Evolutionary conservation across 2,888 invertebrate genomes (phyloP), one percentile per base, ranked within the genome.

Genomic region (Lasioglossum marginatum): DNA sequence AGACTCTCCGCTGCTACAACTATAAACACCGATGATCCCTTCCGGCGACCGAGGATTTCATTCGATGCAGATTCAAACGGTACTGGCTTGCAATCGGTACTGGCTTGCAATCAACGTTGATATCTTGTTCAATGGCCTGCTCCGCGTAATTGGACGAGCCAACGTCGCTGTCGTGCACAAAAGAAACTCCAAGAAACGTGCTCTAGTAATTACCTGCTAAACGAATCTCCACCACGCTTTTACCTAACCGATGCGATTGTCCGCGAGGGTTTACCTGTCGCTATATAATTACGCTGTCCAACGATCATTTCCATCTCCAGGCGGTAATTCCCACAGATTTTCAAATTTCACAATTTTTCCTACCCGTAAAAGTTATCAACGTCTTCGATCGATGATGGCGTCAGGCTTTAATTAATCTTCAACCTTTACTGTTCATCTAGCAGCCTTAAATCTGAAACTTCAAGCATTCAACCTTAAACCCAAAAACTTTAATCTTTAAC

Each of bases 21-120:
- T 37, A 80, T 68, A 73, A 82, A 68, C 82, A 57, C 57, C 74
- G 5, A 74, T 57, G 3, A 70, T 57, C 71, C 43, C 63, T 72
- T 40, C 52, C 63, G 79, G 71, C 31, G 81, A 79, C n/a, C 68
- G 31, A 63, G 37, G 34, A 77, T 77, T 77, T 68, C 27, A 48
- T 66, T 52, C 16, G 31, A 16, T 8, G 43, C 19, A 27, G 45
- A 66, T 45, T 66, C 76, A 23, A 77, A 77, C n/a, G n/a, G n/a
- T n/a, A n/a, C n/a, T n/a, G n/a, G n/a, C n/a, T n/a, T n/a, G n/a
- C n/a, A n/a, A n/a, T n/a, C 77, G 45, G 66, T 66, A 45, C 43
- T n/a, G 40, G 40, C 40, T 34, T 10, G 34, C 37, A 37, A 66
- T 48, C 60, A 34, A 34, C 48, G 66, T 48, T n/a, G 43, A 52